Evolutionary conservation across 2,888 invertebrate genomes (phyloP).

Genomic region (Ormyrus pomaceus): DNA sequence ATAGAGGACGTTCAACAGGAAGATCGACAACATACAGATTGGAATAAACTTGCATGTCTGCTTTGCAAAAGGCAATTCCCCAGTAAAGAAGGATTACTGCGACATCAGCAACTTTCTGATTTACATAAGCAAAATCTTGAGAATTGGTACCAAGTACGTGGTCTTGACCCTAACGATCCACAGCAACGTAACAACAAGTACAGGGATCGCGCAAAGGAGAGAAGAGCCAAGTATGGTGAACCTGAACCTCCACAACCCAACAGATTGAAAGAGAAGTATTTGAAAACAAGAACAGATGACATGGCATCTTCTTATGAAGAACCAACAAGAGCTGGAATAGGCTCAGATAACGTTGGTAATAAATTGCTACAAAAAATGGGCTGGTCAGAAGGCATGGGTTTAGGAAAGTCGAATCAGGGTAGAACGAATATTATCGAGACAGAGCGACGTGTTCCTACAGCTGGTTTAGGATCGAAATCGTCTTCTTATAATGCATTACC

Average conservation of each 20-base stretch:
- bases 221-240: constrained; percentile 94
- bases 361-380: constrained; percentile 99
- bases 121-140: constrained; percentile 94
- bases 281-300: constrained; percentile 79
- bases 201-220: constrained; percentile 96
- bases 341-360: constrained; percentile 95
- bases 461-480: constrained; percentile 91
- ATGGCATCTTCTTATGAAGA: constrained; percentile 74
- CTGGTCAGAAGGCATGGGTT: constrained; percentile 97
- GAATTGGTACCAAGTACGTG: constrained; percentile 75
- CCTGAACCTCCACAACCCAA: constrained; percentile 87
- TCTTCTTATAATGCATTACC: constrained; percentile 87
- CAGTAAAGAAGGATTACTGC: constrained; percentile 89
- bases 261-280: constrained; percentile 84
- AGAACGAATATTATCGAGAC: constrained; percentile 92
- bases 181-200: constrained; percentile 79
- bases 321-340: constrained; percentile 83
- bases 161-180: constrained; percentile 75
- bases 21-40: constrained; percentile 82
- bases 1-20: constrained; percentile 81
- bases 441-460: constrained; percentile 81
- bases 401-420: constrained; percentile 95
- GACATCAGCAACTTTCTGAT: constrained; percentile 95
- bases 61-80: constrained; percentile 97
- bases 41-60: constrained; percentile 92